These are phyloP conservation scores for Scartelaos histophorus DNA, from an alignment of 2,113 vertebrate genomes.

Conservation along the genomic window DNA sequence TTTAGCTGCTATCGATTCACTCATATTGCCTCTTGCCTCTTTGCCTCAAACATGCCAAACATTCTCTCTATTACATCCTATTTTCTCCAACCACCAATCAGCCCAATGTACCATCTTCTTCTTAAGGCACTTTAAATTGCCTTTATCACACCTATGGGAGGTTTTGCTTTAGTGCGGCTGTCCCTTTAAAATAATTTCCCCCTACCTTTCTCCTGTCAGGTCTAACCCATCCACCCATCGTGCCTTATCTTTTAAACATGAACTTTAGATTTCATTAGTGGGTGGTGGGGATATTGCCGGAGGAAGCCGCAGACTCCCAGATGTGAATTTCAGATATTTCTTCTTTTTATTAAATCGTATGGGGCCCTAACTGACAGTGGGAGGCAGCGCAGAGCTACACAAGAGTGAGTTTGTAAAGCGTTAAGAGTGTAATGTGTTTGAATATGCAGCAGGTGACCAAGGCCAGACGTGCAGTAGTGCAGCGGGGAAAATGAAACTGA, in stretches of 20 bases:
- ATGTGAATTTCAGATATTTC: conserved; percentile 48
- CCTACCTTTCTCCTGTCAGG: conserved; percentile 36
- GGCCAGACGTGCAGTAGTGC: background rate
- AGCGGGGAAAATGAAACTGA: background rate
- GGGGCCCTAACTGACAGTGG: background rate
- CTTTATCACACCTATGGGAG: conserved; percentile 20
- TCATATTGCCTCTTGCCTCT: background rate
- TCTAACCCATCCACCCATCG: conserved; percentile 35
- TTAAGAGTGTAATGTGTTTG: background rate
- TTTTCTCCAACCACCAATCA: background rate
- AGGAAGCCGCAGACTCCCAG: conserved; percentile 23
- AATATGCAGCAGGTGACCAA: background rate
- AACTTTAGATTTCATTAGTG: conserved; percentile 52
- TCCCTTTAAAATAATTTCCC: conserved; percentile 25
- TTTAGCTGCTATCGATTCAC: background rate
- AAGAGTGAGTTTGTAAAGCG: background rate
- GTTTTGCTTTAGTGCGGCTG: conserved; percentile 16
- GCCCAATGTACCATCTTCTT: background rate
- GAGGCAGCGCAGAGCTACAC: conserved; percentile 11
- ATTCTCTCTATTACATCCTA: background rate
- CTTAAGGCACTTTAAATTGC: conserved; percentile 17
- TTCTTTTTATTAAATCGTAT: conserved; percentile 29
- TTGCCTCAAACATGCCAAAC: background rate
- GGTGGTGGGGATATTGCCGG: conserved; percentile 14
- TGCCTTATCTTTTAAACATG: conserved; percentile 66